A percentile compares a stretch with the other conserved stretches of the same genome.
Evolutionary conservation across 2,113 vertebrate genomes (phyloP).

Genomic region (Apodemus sylvaticus): DNA sequence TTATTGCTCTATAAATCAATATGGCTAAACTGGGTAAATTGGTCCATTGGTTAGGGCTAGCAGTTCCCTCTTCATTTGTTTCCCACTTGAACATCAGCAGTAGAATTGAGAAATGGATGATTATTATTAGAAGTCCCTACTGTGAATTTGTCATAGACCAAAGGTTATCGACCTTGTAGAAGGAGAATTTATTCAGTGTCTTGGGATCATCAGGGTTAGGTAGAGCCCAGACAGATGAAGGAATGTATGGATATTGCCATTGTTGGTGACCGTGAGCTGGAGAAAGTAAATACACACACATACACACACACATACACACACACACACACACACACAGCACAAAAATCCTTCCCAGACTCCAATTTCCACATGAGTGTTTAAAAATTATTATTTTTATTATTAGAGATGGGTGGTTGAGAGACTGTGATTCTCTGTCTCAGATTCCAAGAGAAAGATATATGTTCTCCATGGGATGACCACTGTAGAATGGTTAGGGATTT

Average conservation of each 20-base stretch:
- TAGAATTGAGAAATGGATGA: not conserved
- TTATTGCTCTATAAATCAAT: not conserved
- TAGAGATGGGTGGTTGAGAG: not conserved
- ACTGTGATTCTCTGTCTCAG: not conserved
- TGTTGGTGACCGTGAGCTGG: not conserved
- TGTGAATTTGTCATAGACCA: not conserved
- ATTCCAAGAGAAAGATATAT: not conserved
- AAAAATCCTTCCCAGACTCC: not conserved
- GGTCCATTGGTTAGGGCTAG: not conserved
- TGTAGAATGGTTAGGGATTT: not conserved
- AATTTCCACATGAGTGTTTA: not conserved
- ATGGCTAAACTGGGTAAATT: not conserved
- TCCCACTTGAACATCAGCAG: not conserved
- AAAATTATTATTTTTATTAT: not conserved
- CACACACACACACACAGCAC: too few species aligned
- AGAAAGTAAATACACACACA: not conserved
- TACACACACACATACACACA: too few species aligned
- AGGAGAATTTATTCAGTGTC: not conserved
- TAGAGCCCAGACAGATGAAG: not conserved
- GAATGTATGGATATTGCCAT: fast-evolving
- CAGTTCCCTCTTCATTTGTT: not conserved
- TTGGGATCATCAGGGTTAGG: not conserved
- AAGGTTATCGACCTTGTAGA: not conserved
- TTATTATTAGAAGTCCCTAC: not conserved
- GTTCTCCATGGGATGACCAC: too few species aligned